Evolutionary conservation across 2,888 invertebrate genomes (phyloP), one percentile per base, ranked within the genome.

Genomic region (Drosophila kuntzei): DNA sequence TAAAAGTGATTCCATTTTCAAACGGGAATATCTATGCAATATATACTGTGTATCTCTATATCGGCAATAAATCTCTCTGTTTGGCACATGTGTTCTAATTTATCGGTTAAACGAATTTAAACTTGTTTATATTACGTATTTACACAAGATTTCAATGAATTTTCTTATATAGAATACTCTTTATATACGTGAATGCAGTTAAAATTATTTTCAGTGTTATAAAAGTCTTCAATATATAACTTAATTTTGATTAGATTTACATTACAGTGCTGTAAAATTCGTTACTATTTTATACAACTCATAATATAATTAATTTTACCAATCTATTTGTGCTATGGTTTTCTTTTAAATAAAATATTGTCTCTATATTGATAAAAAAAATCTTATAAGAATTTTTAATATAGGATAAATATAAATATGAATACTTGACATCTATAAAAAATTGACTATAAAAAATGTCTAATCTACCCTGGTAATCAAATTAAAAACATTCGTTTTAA

Each of bases 1-100:
- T 64, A 53, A 76, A 70, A 70, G 76, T 73, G 55, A 43, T 41
- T 37, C 11, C 20, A 25, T 22, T 58, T 16, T 25, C 14, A 43
- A 55, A 32, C 20, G 22, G 41, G 14, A 32, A 32, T 22, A 20
- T 11, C n/a, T n/a, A 27, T 16, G 12, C 3, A 27, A 18, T 27
- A 39, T 14, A 49, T 37, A 36, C 11, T n/a, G 9, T 51, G 16
- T 16, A 7, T 27, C 9, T 20, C 1, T 39, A 18, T 43, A 25
- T 29, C 16, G n/a, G 7, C 18, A 46, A 44, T 59, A 43, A 60
- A 53, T 55, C 29, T 18, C 29, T 18, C 16, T 2, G 12, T 58
- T 44, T 60, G 47, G 47, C 43, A 22, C 12, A 4, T 44, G 9
- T 44, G 36, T n/a, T 71, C 49, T 44, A 76, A 62, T 58, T 54